Base-by-base conservation (phyloP, 2,888 invertebrate species). In the Tromatobia lineatoria region DNA sequence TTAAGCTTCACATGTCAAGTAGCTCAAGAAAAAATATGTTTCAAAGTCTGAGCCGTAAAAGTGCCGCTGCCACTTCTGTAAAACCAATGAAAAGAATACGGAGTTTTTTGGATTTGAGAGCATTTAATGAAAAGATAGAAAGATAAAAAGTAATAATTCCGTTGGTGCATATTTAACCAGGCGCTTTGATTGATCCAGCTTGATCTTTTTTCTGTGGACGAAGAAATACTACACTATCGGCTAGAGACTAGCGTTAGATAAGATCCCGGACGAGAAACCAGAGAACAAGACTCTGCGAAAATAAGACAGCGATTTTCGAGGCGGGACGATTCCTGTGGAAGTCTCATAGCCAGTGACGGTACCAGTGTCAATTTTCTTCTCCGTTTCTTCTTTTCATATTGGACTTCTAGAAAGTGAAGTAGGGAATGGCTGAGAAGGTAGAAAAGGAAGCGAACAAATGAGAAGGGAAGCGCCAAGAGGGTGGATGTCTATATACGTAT, bases 291-390 rank as follows among this genome's bases (percentile, higher is more conserved):
- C 25, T 57, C 23, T 8, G 42, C 10, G 25, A 45, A 73, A 47
- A 73, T 45, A 47, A 61, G 59, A 25, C 54, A 29, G 25, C 25
- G 34, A 73, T 73, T 59, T 73, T 47, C 25, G n/a, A 38, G 18
- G n/a, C 18, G n/a, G 11, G 42, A 20, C n/a, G 6, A 38, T 38
- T 7, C 15, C n/a, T 6, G 29, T 10, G 64, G 8, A 64, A 38
- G 10, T 2, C 42, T 18, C 47, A 29, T 73, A 47, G 25, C n/a
- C 15, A 57, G 71, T 20, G 7, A 20, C 29, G 74, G 29, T 59
- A 45, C 47, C 61, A 18, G 61, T 61, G 61, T 61, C 74, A 74
- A 74, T 74, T 61, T 61, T 74, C 71, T 71, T 64, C 29, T 61
- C 59, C 52, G 15, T 42, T 25, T 34, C 15, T 64, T n/a, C 50